Evolutionary conservation across 2,113 vertebrate species (phyloP), one percentile per base, ranked within the genome.

Genomic region (Lepus europaeus): DNA sequence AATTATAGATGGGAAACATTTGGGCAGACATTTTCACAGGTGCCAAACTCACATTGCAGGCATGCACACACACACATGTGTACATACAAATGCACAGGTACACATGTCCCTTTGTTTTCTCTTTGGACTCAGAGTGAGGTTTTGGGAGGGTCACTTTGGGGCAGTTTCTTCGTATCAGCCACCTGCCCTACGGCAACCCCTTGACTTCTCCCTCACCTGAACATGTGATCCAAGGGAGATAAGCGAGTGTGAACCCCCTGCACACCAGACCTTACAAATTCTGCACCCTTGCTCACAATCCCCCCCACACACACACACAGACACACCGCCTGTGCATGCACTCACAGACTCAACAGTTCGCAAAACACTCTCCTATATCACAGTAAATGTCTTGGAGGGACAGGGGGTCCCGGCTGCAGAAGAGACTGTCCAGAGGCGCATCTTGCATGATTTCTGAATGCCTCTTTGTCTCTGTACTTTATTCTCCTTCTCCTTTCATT

Each of bases 161-260:
- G 3, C 3, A 1, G 33, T 33, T 7, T 51, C 49, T 36, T 70
- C 2, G 16, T 14, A 0, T 4, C 3, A 63, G 45, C 17, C 1
- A 3, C 3, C 10, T 5, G 23, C 29, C 13, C 3, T n/a, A 6
- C 66, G 1, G 70, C 53, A 80, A 23, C 9, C 61, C n/a, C 3
- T 2, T 25, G 14, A 11, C 16, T 61, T 72, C 12, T 9, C 31
- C 27, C 33, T 56, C 31, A 79, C n/a, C 79, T 36, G 69, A 31
- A 27, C 6, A 31, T 63, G 31, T 69, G 76, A 36, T 19, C 87
- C 12, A 68, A 33, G 29, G 11, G 59, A 76, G 39, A 19, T 19
- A 11, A 64, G 72, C 20, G 31, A 36, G 53, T 0, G 2, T 33
- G 68, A 45, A 22, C 33, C 11, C 29, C 74, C 29, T 31, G 0